These are phyloP conservation scores for Benitochromis conjunctus DNA, from an alignment of 2,113 vertebrate species.

Conservation along the genomic window DNA sequence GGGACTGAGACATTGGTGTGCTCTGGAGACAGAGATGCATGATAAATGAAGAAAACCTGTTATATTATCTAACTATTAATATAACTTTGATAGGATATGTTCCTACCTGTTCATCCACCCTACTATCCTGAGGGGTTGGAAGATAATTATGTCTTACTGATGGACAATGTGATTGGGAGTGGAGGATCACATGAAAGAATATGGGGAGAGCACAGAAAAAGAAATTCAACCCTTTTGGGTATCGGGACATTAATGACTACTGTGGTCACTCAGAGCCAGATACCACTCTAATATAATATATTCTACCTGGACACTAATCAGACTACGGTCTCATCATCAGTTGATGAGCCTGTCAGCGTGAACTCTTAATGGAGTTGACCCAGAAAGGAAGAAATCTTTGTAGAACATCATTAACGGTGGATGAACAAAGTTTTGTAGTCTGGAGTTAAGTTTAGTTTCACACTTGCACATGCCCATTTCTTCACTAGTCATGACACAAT, in stretches of 20 bases:
- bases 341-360: constrained; percentile 33
- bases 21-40: constrained; percentile 43
- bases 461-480: background rate
- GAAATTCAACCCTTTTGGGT: constrained; percentile 52
- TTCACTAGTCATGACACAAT: background rate
- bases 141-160: constrained; percentile 62
- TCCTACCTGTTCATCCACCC: constrained; percentile 40
- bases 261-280: constrained; percentile 44
- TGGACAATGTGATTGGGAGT: constrained; percentile 46
- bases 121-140: constrained; percentile 51
- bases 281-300: constrained; percentile 31
- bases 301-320: constrained; percentile 60
- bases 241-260: constrained; percentile 55
- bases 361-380: constrained; percentile 58
- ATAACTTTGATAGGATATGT: constrained; percentile 28
- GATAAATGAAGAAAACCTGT: constrained; percentile 32
- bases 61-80: constrained; percentile 59
- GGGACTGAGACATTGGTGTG: constrained; percentile 15
- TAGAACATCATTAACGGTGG: background rate
- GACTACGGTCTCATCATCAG: constrained; percentile 15
- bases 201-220: constrained; percentile 13
- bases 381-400: constrained; percentile 39
- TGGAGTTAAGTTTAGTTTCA: background rate
- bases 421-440: background rate
- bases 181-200: background rate